A percentile compares a stretch with the other conserved stretches of the same genome.
phyloP scores from a whole-genome alignment of 2,113 vertebrate species.

The Galeopterus variegatus region DNA sequence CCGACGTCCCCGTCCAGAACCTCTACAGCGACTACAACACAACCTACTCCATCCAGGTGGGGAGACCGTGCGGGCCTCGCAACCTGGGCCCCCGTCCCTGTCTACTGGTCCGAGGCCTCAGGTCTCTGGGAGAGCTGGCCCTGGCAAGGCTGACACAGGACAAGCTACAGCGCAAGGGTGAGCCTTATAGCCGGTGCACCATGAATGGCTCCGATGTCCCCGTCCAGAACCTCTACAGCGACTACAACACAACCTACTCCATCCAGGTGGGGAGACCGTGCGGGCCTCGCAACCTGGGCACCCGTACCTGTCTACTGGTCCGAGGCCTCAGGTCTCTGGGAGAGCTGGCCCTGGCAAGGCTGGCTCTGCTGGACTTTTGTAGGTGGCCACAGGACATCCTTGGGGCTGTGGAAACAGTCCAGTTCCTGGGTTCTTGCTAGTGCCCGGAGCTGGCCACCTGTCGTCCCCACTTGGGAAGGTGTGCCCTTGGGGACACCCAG shows the following conservation, averaged over 20 bases:
- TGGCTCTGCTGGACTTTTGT: not conserved
- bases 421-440: not conserved
- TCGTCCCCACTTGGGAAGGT: not conserved
- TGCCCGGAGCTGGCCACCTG: not conserved
- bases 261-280: constrained; percentile 85
- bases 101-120: too few relatives aligned
- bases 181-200: constrained; percentile 90
- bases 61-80: accelerated
- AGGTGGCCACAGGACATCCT: not conserved
- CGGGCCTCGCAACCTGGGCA: too few relatives aligned
- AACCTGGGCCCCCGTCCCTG: accelerated
- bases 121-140: too few relatives aligned
- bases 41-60: constrained; percentile 90
- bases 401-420: not conserved
- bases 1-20: constrained; percentile 86
- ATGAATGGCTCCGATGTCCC: constrained; percentile 88
- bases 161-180: constrained; percentile 88
- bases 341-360: not conserved
- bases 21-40: constrained; percentile 88
- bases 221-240: constrained; percentile 87
- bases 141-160: too few relatives aligned
- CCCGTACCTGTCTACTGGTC: too few relatives aligned
- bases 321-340: accelerated
- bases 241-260: constrained; percentile 88
- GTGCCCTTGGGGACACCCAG: not conserved